Conservation (phyloP, 2,113 vertebrate species). For the Odocoileus virginianus region DNA sequence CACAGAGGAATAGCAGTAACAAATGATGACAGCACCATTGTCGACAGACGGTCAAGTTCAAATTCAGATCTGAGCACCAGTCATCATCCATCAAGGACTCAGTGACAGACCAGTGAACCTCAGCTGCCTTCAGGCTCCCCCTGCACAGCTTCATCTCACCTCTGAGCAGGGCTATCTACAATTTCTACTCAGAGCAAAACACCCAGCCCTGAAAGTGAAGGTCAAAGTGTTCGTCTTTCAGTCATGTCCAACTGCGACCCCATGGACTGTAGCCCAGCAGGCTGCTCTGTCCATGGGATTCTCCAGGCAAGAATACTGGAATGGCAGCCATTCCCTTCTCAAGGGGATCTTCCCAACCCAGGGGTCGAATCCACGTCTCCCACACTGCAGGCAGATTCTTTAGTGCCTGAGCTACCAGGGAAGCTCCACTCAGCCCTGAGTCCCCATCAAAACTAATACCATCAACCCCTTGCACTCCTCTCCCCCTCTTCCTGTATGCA, state of each 20-base stretch:
- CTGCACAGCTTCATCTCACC: not conserved
- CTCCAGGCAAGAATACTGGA: not conserved
- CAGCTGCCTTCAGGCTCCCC: not conserved
- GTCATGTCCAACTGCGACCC: not conserved
- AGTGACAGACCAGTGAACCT: not conserved
- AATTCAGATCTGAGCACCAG: not conserved
- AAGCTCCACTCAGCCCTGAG: not conserved
- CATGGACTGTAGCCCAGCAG: not conserved
- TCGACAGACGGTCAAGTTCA: not conserved
- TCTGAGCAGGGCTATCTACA: not conserved
- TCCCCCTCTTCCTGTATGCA: not conserved
- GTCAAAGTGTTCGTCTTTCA: not conserved
- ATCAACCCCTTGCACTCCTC: not conserved
- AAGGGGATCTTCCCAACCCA: not conserved
- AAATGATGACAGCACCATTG: not conserved
- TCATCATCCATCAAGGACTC: not conserved
- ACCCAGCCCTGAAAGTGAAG: not conserved
- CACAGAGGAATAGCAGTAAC: not conserved
- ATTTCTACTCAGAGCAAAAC: not conserved
- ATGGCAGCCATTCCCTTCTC: not conserved
- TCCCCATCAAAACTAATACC: not conserved
- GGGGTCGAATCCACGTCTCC: not conserved
- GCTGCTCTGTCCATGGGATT: not conserved
- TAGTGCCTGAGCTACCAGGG: not conserved
- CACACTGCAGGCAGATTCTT: not conserved